A percentile compares a stretch with the other conserved stretches of the same genome.
phyloP scores from a whole-genome alignment of 2,888 invertebrate species.

The Drosophila bunnanda region DNA sequence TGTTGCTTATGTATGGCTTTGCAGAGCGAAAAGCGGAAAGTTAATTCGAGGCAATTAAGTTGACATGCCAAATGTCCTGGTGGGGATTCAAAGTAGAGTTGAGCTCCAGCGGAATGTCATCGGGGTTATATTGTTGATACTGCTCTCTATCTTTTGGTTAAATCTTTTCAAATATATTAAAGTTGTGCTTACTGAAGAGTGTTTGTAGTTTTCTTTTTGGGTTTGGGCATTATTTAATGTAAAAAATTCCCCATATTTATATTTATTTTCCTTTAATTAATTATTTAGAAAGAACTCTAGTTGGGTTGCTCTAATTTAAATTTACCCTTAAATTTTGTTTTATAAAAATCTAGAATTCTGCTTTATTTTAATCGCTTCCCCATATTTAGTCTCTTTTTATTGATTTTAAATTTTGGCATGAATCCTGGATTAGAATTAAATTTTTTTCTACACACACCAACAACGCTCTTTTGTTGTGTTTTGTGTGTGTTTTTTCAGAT shows the following conservation, averaged over 20 bases:
- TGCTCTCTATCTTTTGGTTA: background rate
- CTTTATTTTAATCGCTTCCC: background rate
- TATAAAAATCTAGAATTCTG: background rate
- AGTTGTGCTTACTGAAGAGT: background rate
- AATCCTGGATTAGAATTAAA: constrained; percentile 4
- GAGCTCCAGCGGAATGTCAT: constrained; percentile 1
- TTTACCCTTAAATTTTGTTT: background rate
- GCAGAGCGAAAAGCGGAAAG: constrained; percentile 61
- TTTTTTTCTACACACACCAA: background rate
- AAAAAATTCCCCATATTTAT: too few relatives aligned
- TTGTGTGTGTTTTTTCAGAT: constrained; percentile 46
- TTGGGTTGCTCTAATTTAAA: background rate
- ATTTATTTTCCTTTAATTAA: background rate
- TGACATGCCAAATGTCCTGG: constrained; percentile 75
- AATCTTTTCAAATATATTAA: background rate
- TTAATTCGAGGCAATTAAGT: constrained; percentile 77
- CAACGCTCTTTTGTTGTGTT: constrained; percentile 24
- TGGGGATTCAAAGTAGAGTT: constrained; percentile 14
- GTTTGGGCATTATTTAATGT: background rate
- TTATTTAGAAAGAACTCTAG: background rate
- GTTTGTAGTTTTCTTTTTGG: background rate
- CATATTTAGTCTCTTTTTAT: background rate
- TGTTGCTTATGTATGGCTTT: constrained; percentile 23
- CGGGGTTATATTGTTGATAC: background rate
- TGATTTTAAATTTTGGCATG: background rate